Evolutionary conservation across 92 coral and sea anemone genomes (phyloP).

Genomic region (Palythoa caribaeorum): DNA sequence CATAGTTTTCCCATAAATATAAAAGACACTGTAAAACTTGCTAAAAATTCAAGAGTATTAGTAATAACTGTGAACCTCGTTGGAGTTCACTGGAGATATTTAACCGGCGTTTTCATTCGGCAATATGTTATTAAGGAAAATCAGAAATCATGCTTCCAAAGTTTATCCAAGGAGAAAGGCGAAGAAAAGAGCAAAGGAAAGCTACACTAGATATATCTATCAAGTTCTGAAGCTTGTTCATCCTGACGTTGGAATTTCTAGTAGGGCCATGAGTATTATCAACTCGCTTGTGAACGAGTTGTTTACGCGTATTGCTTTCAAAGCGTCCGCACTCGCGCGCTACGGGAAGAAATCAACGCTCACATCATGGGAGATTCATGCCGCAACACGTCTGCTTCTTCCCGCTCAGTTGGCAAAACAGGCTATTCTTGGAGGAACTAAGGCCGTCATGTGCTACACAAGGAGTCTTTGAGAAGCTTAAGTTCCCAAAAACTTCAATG

Average conservation of each 20-base stretch:
- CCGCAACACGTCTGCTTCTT: constrained; percentile 78
- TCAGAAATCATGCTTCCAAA: not conserved
- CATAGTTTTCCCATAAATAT: too few species aligned
- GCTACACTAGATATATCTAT: constrained; percentile 76
- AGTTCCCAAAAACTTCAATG: too few species aligned
- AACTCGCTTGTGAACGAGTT: constrained; percentile 85
- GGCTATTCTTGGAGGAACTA: constrained; percentile 78
- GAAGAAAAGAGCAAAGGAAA: constrained; percentile 61
- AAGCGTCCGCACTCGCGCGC: constrained; percentile 73
- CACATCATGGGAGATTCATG: constrained; percentile 77
- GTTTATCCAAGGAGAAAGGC: constrained; percentile 18
- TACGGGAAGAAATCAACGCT: constrained; percentile 74
- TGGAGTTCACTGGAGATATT: not conserved
- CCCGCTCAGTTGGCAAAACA: constrained; percentile 79
- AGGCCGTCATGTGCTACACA: constrained; percentile 74
- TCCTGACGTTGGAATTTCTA: constrained; percentile 84
- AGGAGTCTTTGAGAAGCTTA: constrained; percentile 53
- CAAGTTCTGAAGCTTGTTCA: constrained; percentile 81
- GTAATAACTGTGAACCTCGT: not conserved
- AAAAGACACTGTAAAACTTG: too few species aligned
- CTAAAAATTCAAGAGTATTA: not conserved
- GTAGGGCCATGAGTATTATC: constrained; percentile 84
- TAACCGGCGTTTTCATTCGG: not conserved
- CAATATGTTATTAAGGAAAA: not conserved
- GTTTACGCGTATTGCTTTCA: constrained; percentile 74